phyloP scores from a whole-genome alignment of 2,888 invertebrate species.

The Leptogaster cylindrica region DNA sequence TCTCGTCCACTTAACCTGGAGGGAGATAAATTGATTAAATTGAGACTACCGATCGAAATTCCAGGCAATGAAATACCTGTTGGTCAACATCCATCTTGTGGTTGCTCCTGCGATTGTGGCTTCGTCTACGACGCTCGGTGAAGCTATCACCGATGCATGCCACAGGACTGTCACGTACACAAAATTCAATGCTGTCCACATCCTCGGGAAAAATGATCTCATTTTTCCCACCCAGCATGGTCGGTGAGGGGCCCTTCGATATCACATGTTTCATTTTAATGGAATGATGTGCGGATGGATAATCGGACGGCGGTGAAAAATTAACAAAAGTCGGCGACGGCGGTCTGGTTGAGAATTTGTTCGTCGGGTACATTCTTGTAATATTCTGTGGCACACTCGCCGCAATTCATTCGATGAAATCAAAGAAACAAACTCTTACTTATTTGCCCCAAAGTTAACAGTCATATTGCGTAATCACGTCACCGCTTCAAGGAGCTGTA shows the following conservation, averaged over 20 bases:
- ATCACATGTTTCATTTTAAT: slow-evolving; percentile 53
- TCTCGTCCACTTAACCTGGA: slow-evolving; percentile 67
- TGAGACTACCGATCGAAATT: not conserved
- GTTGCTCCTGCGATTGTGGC: slow-evolving; percentile 59
- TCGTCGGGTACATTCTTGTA: slow-evolving; percentile 54
- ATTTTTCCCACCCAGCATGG: slow-evolving; percentile 53
- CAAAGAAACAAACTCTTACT: too few relatives aligned
- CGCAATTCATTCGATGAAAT: not conserved
- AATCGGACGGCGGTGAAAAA: slow-evolving; percentile 78
- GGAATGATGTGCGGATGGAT: slow-evolving; percentile 65
- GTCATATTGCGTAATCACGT: too few relatives aligned
- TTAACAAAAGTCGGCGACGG: slow-evolving; percentile 67
- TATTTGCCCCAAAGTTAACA: too few relatives aligned
- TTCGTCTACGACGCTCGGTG: slow-evolving; percentile 56
- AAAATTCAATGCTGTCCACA: slow-evolving; percentile 60
- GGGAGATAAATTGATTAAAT: not conserved
- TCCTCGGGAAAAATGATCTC: slow-evolving; percentile 60
- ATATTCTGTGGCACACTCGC: too few relatives aligned
- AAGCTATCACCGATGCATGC: slow-evolving; percentile 55
- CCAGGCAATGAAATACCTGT: slow-evolving; percentile 53
- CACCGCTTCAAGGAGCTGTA: too few relatives aligned
- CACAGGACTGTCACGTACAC: slow-evolving; percentile 56
- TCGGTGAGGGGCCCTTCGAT: slow-evolving; percentile 45
- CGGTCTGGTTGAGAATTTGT: slow-evolving; percentile 57
- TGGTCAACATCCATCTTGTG: slow-evolving; percentile 60